phyloP scores from a whole-genome alignment of 1,140 invertebrate genomes.

The Rhagoletis zephyria region DNA sequence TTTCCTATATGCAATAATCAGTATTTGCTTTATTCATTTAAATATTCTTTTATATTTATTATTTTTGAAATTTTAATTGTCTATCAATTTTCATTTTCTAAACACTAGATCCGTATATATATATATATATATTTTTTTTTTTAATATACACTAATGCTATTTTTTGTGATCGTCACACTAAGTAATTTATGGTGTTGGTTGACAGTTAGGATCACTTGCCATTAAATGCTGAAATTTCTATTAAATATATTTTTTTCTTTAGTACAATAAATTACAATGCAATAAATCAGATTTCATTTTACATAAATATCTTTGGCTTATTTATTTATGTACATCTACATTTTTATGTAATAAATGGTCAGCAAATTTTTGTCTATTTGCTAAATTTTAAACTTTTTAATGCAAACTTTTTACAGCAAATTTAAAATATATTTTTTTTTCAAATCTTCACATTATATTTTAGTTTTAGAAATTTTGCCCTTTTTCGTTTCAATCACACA shows the following conservation, averaged over 20 bases:
- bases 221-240: conserved; percentile 32
- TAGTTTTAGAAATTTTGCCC: too few relatives aligned
- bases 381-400: neutral
- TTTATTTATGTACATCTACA: conserved; percentile 14
- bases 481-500: neutral
- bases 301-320: neutral
- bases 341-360: neutral
- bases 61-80: too few relatives aligned
- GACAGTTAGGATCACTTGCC: neutral
- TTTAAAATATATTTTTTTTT: too few relatives aligned
- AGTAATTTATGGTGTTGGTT: conserved; percentile 8
- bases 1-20: conserved; percentile 6
- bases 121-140: too few relatives aligned
- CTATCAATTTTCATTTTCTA: too few relatives aligned
- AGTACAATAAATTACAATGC: neutral
- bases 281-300: neutral
- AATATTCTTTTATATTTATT: too few relatives aligned
- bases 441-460: too few relatives aligned
- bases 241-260: neutral
- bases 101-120: too few relatives aligned
- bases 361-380: neutral
- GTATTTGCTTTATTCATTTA: too few relatives aligned
- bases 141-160: neutral
- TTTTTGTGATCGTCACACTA: neutral
- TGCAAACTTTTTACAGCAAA: too few relatives aligned